Evolutionary conservation across 2,888 invertebrate species (phyloP).

Genomic region (Sepiola atlantica): DNA sequence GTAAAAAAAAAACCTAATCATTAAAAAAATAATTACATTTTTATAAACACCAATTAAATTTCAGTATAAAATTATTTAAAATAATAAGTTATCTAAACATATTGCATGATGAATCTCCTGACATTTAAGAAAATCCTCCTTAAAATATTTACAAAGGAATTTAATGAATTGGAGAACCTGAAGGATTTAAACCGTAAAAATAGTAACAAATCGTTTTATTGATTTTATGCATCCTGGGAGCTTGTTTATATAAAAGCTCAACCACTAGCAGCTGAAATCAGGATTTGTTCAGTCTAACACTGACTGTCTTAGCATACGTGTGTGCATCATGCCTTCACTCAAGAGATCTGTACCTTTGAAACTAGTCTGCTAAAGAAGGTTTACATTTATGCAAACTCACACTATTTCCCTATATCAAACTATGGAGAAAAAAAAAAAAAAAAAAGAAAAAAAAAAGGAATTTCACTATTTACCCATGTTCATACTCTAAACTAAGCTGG

Average conservation of each 20-base stretch:
- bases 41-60: no score
- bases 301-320: not conserved
- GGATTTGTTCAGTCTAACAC: not conserved
- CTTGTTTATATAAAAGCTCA: constrained; percentile 2
- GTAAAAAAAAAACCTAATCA: no score
- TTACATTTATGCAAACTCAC: not conserved
- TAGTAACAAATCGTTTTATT: not conserved
- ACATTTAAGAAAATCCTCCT: no score
- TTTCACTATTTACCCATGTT: no score
- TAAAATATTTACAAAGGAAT: not conserved
- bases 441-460: no score
- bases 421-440: no score
- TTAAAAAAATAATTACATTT: no score
- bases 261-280: not conserved
- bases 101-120: no score
- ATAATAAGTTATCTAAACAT: no score
- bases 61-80: no score
- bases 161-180: not conserved
- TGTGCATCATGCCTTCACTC: not conserved
- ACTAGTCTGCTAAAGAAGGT: not conserved
- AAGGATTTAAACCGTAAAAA: not conserved
- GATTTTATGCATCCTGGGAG: not conserved
- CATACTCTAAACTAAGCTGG: no score
- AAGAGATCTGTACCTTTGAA: not conserved
- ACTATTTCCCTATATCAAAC: no score